Evolutionary conservation across 2,888 invertebrate genomes (phyloP).

Genomic region (Drosophila mimetica): DNA sequence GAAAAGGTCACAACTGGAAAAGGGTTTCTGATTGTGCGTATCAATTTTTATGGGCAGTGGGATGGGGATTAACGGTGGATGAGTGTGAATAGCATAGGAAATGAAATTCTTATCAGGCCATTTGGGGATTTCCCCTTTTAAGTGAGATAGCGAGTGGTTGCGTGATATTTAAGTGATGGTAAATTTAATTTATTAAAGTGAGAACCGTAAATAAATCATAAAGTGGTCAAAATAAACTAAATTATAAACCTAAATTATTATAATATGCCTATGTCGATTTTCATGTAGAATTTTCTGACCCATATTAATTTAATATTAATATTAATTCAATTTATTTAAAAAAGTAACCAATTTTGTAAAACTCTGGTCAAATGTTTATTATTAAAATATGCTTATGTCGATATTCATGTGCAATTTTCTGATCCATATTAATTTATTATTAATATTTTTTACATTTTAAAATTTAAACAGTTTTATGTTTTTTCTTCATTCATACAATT

Average conservation of each 20-base stretch:
- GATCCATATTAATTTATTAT: no score
- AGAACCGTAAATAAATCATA: not conserved
- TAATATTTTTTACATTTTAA: no score
- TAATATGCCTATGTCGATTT: no score
- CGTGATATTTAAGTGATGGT: slow-evolving; percentile 8
- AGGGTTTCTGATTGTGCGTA: slow-evolving; percentile 49
- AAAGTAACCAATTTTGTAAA: no score
- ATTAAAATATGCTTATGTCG: no score
- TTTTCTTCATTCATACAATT: no score
- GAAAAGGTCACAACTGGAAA: slow-evolving; percentile 47
- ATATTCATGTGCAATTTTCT: no score
- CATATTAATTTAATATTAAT: not conserved
- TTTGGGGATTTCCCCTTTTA: slow-evolving; percentile 38
- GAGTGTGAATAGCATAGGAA: slow-evolving; percentile 46
- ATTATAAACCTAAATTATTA: no score
- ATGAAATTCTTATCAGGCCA: slow-evolving; percentile 49
- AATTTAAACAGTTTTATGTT: no score
- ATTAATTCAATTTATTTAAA: no score
- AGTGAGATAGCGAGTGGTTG: slow-evolving; percentile 1
- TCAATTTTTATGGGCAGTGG: slow-evolving; percentile 43
- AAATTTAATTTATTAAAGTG: slow-evolving; percentile 33
- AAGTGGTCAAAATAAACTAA: not conserved
- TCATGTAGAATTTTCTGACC: not conserved
- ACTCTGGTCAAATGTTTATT: no score
- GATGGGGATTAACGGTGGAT: slow-evolving; percentile 18